phyloP scores from a whole-genome alignment of 2,113 vertebrate species.

The Rousettus leschenaultii region DNA sequence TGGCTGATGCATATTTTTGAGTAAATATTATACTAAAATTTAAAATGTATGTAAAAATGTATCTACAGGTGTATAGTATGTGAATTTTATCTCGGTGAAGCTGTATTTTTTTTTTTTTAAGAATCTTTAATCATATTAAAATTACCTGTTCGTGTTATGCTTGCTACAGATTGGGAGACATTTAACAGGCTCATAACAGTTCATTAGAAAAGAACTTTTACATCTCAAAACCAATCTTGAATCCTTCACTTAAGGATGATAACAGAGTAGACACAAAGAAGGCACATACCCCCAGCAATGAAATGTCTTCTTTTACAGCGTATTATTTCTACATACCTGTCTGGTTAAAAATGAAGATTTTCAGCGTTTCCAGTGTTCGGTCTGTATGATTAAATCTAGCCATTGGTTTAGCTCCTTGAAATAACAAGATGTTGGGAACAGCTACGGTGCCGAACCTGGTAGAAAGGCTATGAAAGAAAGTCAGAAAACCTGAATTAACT shows the following conservation, averaged over 20 bases:
- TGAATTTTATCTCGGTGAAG: neutral
- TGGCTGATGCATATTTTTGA: neutral
- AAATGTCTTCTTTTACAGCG: neutral
- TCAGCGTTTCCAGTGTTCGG: slow-evolving; percentile 90
- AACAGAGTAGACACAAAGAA: neutral
- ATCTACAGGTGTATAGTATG: neutral
- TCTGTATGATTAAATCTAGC: slow-evolving; percentile 98
- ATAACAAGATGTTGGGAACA: slow-evolving; percentile 97
- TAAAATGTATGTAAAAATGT: neutral
- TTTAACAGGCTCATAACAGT: neutral
- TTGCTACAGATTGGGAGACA: neutral
- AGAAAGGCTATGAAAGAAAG: slow-evolving; percentile 87
- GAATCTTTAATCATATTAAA: neutral
- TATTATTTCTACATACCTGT: slow-evolving; percentile 86
- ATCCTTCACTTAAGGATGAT: neutral
- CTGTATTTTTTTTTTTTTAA: neutral
- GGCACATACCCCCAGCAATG: neutral
- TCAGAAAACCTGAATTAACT: slow-evolving; percentile 44
- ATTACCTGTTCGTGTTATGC: neutral
- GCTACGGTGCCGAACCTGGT: slow-evolving; percentile 98
- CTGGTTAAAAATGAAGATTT: slow-evolving; percentile 95
- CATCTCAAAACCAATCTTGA: neutral
- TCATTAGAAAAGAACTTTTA: neutral
- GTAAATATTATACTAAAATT: neutral
- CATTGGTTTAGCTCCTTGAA: slow-evolving; percentile 98